Evolutionary conservation across 1,140 invertebrate genomes (phyloP).

Genomic region (Callitettix versicolor): DNA sequence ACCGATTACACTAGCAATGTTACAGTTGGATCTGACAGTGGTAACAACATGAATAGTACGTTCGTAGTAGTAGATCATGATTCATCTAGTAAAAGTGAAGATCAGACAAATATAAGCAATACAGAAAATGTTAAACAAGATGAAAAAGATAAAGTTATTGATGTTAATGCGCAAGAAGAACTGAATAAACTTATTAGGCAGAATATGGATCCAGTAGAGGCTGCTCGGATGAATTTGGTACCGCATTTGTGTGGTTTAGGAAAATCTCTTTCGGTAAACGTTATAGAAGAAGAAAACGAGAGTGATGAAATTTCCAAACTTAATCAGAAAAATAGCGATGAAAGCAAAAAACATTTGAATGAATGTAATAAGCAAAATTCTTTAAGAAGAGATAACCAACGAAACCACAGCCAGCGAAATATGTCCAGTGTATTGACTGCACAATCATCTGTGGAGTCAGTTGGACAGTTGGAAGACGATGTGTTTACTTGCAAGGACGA

Average conservation of each 20-base stretch:
- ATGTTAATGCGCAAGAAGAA: slow-evolving; percentile 18
- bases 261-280: slow-evolving; percentile 17
- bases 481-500: slow-evolving; percentile 12
- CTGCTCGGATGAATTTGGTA: slow-evolving; percentile 53
- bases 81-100: background rate
- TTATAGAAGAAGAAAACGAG: slow-evolving; percentile 1
- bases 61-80: slow-evolving; percentile 10
- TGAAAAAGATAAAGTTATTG: slow-evolving; percentile 5
- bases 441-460: slow-evolving; percentile 1
- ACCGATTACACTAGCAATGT: slow-evolving; percentile 28
- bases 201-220: slow-evolving; percentile 50
- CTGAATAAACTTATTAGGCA: slow-evolving; percentile 19
- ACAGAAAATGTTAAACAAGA: slow-evolving; percentile 1
- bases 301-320: background rate
- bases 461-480: slow-evolving; percentile 1
- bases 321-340: background rate
- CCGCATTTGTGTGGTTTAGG: slow-evolving; percentile 52
- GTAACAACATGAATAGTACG: slow-evolving; percentile 33
- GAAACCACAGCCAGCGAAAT: background rate
- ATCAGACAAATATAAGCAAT: background rate
- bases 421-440: background rate
- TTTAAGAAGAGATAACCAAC: background rate
- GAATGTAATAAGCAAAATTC: background rate
- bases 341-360: background rate
- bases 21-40: slow-evolving; percentile 30